phyloP scores from a whole-genome alignment of 2,797 vertebrate genomes.

The Myotis pilosus region DNA sequence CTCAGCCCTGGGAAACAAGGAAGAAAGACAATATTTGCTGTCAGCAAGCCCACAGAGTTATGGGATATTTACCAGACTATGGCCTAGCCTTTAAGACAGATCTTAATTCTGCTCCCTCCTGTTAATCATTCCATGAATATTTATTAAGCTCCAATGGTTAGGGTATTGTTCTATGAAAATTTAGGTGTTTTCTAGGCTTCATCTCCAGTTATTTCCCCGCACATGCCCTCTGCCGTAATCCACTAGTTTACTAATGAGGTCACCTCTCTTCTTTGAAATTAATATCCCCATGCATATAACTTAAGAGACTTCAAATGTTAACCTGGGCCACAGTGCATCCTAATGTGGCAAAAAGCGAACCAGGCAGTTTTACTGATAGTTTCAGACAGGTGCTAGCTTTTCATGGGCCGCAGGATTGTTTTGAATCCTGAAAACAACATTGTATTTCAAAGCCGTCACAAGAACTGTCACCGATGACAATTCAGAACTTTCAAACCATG shows the following conservation, averaged over 20 bases:
- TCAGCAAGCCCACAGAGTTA: neutral
- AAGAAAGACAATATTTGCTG: neutral
- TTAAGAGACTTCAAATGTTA: neutral
- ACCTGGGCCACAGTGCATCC: neutral
- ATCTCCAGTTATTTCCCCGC: neutral
- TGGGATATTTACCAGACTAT: neutral
- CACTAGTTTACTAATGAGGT: neutral
- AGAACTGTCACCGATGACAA: neutral
- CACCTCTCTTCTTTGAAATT: neutral
- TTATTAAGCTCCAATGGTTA: neutral
- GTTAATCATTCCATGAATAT: neutral
- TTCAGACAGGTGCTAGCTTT: neutral
- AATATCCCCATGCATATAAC: neutral
- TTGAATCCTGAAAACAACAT: neutral
- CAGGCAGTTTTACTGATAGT: neutral
- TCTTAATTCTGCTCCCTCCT: neutral
- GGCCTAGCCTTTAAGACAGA: neutral
- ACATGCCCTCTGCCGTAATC: neutral
- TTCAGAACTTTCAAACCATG: neutral
- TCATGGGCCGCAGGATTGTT: neutral
- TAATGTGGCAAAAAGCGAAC: neutral
- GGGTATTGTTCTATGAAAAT: neutral
- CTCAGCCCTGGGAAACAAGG: neutral
- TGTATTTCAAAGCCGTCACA: neutral
- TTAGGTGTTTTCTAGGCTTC: neutral